Evolutionary conservation across 2,888 invertebrate genomes (phyloP).

Genomic region (Catocala sponsa): DNA sequence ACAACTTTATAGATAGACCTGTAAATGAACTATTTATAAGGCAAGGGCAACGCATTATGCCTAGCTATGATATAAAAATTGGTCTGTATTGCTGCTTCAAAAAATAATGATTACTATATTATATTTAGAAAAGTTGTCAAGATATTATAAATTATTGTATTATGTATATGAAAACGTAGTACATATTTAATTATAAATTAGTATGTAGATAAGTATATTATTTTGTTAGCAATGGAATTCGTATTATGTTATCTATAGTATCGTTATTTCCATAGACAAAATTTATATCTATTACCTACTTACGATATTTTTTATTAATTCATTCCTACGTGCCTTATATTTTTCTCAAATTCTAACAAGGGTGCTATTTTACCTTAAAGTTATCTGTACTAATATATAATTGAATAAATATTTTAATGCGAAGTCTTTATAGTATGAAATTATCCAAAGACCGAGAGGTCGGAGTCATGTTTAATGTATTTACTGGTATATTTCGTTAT

Average conservation of each 20-base stretch:
- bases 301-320: constrained; percentile 30
- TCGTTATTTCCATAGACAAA: constrained; percentile 75
- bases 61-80: neutral
- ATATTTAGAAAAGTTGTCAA: constrained; percentile 36
- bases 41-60: no score
- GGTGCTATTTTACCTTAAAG: constrained; percentile 69
- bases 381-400: constrained; percentile 48
- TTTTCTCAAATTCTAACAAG: constrained; percentile 55
- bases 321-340: constrained; percentile 56
- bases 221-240: constrained; percentile 70
- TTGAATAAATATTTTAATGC: constrained; percentile 50
- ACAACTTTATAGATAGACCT: constrained; percentile 13
- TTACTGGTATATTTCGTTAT: constrained; percentile 73
- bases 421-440: constrained; percentile 53
- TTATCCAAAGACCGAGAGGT: constrained; percentile 79
- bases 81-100: constrained; percentile 20
- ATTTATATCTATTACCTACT: constrained; percentile 39
- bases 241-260: constrained; percentile 82
- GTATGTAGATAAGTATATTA: constrained; percentile 48
- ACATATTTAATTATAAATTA: constrained; percentile 38
- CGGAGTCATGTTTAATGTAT: constrained; percentile 83
- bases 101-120: constrained; percentile 3
- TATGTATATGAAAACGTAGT: constrained; percentile 23
- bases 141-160: constrained; percentile 8
- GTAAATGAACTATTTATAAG: no score